A percentile compares a stretch with the other conserved stretches of the same genome.
phyloP scores from a whole-genome alignment of 2,888 invertebrate genomes.

The Limnephilus lunatus region DNA sequence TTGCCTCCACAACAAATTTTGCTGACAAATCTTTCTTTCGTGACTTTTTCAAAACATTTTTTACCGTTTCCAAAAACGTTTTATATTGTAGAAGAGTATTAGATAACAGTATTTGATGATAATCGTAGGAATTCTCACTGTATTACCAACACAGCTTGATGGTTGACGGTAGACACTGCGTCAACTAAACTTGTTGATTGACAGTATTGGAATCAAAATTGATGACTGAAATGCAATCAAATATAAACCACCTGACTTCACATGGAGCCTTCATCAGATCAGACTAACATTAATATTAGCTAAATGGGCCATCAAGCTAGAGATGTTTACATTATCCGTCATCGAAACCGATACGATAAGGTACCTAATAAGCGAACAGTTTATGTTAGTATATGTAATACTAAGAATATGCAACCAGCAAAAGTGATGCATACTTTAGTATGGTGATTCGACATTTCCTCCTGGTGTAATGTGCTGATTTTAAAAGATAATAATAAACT shows the following conservation, averaged over 20 bases:
- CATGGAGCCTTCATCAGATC: too few species aligned
- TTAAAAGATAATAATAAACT: too few species aligned
- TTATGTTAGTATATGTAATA: background rate
- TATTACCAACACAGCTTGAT: background rate
- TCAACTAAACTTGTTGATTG: background rate
- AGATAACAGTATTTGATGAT: too few species aligned
- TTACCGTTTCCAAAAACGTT: background rate
- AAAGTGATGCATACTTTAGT: background rate
- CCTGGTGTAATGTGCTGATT: background rate
- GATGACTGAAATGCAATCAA: background rate
- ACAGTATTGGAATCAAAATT: background rate
- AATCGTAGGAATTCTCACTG: too few species aligned
- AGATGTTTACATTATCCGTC: background rate
- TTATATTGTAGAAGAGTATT: background rate
- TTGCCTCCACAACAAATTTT: background rate
- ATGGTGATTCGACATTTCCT: background rate
- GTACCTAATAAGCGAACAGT: background rate
- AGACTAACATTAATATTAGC: background rate
- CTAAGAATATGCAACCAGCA: background rate
- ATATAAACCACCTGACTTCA: background rate
- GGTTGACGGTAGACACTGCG: background rate
- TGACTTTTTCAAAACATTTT: background rate
- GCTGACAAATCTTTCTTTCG: background rate
- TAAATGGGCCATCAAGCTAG: background rate
- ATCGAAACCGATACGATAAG: background rate